A percentile compares a stretch with the other conserved stretches of the same genome.
Conservation (phyloP, 2,888 invertebrate species). For the Xestia rhomboidea region DNA sequence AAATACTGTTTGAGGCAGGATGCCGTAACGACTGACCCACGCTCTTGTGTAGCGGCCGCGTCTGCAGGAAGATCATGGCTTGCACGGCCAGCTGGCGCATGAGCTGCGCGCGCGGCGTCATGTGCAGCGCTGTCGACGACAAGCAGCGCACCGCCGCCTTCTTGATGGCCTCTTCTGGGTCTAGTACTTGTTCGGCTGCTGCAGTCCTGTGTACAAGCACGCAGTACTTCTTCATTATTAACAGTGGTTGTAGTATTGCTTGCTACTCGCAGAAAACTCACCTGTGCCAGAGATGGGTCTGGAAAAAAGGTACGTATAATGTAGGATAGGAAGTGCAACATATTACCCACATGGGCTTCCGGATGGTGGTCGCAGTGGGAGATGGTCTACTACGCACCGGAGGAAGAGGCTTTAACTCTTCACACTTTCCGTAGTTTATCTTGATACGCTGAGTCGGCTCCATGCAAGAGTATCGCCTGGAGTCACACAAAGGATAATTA, state of each 20-base stretch:
- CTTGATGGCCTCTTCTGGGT: constrained; percentile 74
- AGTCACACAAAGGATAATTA: constrained; percentile 1
- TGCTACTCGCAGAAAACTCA: background rate
- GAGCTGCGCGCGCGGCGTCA: constrained; percentile 81
- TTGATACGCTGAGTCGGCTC: constrained; percentile 91
- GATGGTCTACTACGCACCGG: background rate
- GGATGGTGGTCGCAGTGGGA: constrained; percentile 62
- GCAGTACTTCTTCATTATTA: background rate
- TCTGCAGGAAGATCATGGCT: constrained; percentile 92
- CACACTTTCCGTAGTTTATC: constrained; percentile 83
- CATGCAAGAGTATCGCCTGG: constrained; percentile 87
- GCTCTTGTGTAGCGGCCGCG: constrained; percentile 81
- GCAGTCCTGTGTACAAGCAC: constrained; percentile 48
- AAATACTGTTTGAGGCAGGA: background rate
- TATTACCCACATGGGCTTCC: constrained; percentile 72
- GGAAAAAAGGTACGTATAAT: background rate
- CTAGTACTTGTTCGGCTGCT: constrained; percentile 65
- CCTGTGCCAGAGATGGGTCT: background rate
- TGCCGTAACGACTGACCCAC: constrained; percentile 72
- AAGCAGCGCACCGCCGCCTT: constrained; percentile 85
- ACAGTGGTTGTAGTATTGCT: background rate
- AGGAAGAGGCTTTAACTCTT: constrained; percentile 69
- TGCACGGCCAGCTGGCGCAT: constrained; percentile 91
- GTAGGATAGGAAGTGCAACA: background rate
- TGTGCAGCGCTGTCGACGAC: constrained; percentile 76